phyloP scores from a whole-genome alignment of 2,797 vertebrate species.

The Prionace glauca region DNA sequence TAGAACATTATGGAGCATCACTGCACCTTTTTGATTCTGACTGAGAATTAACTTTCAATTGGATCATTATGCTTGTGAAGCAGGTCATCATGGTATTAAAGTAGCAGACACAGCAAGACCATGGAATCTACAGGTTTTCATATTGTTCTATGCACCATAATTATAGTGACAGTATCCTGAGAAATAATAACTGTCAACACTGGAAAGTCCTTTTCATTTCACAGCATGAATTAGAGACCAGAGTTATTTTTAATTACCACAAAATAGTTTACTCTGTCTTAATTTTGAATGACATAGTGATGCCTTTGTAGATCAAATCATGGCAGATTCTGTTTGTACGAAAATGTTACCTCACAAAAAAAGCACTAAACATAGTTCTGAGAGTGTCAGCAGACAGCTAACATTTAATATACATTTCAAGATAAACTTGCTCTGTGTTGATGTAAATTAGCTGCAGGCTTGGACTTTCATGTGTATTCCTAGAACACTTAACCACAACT shows the following conservation, averaged over 20 bases:
- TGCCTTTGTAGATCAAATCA: not conserved
- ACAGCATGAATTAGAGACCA: not conserved
- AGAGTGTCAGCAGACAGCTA: not conserved
- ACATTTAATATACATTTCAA: not conserved
- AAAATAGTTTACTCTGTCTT: not conserved
- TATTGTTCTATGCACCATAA: not conserved
- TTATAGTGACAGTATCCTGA: not conserved
- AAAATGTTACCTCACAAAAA: not conserved
- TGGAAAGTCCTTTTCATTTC: slow-evolving; percentile 13
- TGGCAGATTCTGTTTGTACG: not conserved
- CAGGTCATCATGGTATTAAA: not conserved
- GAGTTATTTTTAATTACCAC: not conserved
- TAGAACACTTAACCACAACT: not conserved
- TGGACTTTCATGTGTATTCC: not conserved
- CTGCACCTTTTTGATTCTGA: not conserved
- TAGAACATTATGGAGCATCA: not conserved
- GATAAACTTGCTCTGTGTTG: not conserved
- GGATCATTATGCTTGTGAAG: not conserved
- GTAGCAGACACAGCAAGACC: not conserved
- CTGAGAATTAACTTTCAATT: not conserved
- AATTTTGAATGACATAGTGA: not conserved
- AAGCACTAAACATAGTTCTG: not conserved
- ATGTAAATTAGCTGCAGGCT: not conserved
- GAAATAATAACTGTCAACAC: not conserved
- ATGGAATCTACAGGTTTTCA: not conserved